phyloP scores from a whole-genome alignment of 2,113 vertebrate species.

The Cynoglossus semilaevis region DNA sequence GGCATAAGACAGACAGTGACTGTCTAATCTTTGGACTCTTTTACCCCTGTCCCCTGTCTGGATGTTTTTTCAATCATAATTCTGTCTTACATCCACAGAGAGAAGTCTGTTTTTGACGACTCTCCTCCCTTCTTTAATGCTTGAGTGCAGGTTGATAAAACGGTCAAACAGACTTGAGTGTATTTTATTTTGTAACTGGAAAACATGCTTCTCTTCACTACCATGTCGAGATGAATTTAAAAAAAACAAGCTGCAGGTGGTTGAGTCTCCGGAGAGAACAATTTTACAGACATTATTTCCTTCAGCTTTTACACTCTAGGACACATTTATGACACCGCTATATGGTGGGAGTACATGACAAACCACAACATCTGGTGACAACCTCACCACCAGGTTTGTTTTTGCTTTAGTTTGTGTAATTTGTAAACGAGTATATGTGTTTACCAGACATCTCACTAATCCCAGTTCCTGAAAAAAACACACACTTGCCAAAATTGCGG shows the following conservation, averaged over 20 bases:
- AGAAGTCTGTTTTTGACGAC: slow-evolving; percentile 2
- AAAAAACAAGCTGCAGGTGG: slow-evolving; percentile 8
- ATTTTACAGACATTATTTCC: slow-evolving; percentile 15
- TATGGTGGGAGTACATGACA: no score
- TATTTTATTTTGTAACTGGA: slow-evolving; percentile 24
- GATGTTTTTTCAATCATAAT: slow-evolving; percentile 19
- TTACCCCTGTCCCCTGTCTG: no score
- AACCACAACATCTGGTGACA: no score
- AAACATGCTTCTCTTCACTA: slow-evolving; percentile 4
- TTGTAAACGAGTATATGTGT: no score
- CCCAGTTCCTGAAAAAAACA: background rate
- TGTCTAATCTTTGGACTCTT: no score
- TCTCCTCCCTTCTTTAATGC: background rate
- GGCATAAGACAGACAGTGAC: background rate
- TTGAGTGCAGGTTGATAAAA: slow-evolving; percentile 26
- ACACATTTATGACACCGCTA: no score
- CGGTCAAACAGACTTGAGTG: slow-evolving; percentile 11
- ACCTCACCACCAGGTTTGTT: no score
- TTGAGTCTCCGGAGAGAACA: slow-evolving; percentile 25
- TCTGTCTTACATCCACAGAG: slow-evolving; percentile 21
- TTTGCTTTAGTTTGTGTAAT: no score
- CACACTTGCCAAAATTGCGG: background rate
- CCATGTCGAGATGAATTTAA: slow-evolving; percentile 33
- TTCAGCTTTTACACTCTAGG: background rate
- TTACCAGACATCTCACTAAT: no score